Evolutionary conservation across 1,140 invertebrate species (phyloP).

Genomic region (Conopomorpha cramerella): DNA sequence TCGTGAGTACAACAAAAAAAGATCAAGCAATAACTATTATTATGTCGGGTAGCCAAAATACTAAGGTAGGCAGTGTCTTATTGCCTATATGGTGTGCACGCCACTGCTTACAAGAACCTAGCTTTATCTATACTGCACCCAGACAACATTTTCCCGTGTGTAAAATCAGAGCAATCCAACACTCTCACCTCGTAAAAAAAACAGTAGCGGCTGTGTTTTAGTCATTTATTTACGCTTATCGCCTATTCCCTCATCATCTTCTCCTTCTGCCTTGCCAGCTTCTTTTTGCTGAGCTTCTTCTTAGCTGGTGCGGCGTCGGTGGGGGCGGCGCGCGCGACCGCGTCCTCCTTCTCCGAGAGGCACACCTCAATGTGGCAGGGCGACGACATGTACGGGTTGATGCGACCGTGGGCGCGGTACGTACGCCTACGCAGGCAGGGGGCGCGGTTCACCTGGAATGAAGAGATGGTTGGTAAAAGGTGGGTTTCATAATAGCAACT

Average conservation of each 20-base stretch:
- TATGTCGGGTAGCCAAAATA: too few species aligned
- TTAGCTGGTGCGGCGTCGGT: conserved; percentile 84
- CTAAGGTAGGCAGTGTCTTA: too few species aligned
- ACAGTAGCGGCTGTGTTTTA: conserved; percentile 3
- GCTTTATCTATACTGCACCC: too few species aligned
- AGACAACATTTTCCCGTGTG: too few species aligned
- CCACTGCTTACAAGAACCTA: too few species aligned
- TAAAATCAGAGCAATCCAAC: too few species aligned
- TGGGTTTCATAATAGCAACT: too few species aligned
- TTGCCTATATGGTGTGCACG: too few species aligned
- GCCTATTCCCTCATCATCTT: conserved; percentile 80
- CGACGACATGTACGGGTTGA: conserved; percentile 99
- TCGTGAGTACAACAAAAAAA: too few species aligned
- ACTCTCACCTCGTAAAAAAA: neutral
- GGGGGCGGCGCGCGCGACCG: conserved; percentile 84
- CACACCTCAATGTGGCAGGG: conserved; percentile 99
- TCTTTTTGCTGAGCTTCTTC: conserved; percentile 92
- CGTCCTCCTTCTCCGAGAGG: conserved; percentile 93
- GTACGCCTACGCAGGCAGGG: conserved; percentile 96
- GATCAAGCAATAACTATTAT: too few species aligned
- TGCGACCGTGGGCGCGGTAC: conserved; percentile 98
- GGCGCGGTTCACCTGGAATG: conserved; percentile 89
- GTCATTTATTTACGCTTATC: conserved; percentile 47
- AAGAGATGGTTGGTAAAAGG: too few species aligned
- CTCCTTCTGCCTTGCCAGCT: conserved; percentile 82